Base-by-base conservation (phyloP, 2,888 invertebrate species). In the Lucinisca nassula region DNA sequence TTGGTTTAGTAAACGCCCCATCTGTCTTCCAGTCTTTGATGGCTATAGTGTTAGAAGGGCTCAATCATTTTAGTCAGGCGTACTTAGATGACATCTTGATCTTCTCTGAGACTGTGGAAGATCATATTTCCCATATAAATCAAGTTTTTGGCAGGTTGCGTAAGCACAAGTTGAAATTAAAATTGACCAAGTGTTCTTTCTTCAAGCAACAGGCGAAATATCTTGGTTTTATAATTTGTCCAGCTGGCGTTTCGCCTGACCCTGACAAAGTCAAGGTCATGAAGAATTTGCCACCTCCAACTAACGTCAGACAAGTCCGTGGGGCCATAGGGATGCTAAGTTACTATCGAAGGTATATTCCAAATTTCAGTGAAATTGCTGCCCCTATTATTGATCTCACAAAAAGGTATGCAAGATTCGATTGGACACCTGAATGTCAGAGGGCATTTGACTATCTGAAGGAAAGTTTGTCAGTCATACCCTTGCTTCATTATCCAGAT, bases 31-130 rank as follows among this genome's bases (percentile, higher is more conserved):
- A 86, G 51, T 27, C 76, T 45, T 40, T 89, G 2, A 82, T 91
- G 84, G 27, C 21, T 12, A 58, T 73, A n/a, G 88, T 85, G 3
- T 38, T 87, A 17, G 49, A 85, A 32, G 91, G 82, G 4, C 58
- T 79, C 10, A 37, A 72, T 37, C 82, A 51, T 8, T 90, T 90
- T 74, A 49, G 55, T 55, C 58, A 38, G 10, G 76, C 51, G 30
- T 91, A 92, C 67, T 37, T 92, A 1, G 90, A 92, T 51, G 89
- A 91, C 37, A 85, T 91, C 27, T 45, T 91, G 4, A 84, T 91
- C 17, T 88, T 82, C 35, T 82, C 75, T 40, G 32, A 49, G 14
- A 79, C 84, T 10, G 0, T 79, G 17, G 86, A 89, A n/a, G 91
- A 90, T 38, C 91, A 89, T 75, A 21, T 84, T 3, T 27, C 74